These are phyloP conservation scores for Micropterix aruncella DNA, from an alignment of 2,888 invertebrate species.

Conservation along the genomic window DNA sequence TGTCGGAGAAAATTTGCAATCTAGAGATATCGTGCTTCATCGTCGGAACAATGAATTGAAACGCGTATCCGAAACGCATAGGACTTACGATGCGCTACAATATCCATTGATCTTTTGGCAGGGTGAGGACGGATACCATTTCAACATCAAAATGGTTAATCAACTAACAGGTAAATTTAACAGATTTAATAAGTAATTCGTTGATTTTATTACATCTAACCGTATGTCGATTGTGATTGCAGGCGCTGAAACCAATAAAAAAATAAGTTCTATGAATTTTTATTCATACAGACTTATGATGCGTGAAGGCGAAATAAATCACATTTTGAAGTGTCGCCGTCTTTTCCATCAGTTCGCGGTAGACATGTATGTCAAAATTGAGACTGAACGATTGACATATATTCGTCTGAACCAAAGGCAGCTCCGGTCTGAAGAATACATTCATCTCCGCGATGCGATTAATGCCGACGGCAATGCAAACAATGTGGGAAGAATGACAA, in stretches of 20 bases:
- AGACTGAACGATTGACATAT: background rate
- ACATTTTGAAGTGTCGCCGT: background rate
- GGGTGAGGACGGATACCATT: background rate
- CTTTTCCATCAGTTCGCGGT: background rate
- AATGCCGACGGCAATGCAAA: background rate
- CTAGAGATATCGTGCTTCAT: slow-evolving; percentile 14
- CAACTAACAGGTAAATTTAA: background rate
- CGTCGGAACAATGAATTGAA: slow-evolving; percentile 10
- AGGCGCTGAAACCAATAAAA: background rate
- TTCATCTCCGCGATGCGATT: background rate
- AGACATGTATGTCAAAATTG: background rate
- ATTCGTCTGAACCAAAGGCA: background rate
- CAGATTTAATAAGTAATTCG: no score
- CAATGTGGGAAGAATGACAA: background rate
- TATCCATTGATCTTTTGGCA: slow-evolving; percentile 13
- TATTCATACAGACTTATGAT: background rate
- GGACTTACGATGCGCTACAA: slow-evolving; percentile 17
- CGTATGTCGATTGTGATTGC: background rate
- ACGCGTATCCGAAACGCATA: slow-evolving; percentile 12
- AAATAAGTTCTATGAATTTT: background rate
- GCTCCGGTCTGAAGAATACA: background rate
- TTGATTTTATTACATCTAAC: background rate
- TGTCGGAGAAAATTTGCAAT: slow-evolving; percentile 12
- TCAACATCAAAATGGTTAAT: background rate
- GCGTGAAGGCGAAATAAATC: background rate